These are phyloP conservation scores for Silurus meridionalis DNA, from an alignment of 2,113 vertebrate genomes.

Conservation along the genomic window DNA sequence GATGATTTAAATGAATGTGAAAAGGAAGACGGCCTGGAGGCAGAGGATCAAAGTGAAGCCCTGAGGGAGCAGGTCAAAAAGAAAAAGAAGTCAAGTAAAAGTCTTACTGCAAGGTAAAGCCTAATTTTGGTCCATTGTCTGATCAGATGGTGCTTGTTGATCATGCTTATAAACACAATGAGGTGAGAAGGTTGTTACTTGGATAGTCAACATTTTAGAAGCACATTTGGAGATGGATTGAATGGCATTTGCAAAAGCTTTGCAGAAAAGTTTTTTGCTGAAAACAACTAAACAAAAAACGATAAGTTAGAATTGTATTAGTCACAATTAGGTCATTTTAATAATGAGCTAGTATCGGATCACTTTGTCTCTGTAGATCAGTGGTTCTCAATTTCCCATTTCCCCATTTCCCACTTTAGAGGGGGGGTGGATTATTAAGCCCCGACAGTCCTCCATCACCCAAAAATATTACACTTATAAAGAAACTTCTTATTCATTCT, in stretches of 20 bases:
- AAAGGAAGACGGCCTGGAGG: constrained; percentile 76
- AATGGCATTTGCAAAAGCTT: too few relatives aligned
- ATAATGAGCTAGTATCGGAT: not conserved
- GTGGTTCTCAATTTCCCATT: too few relatives aligned
- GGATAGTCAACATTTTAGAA: not conserved
- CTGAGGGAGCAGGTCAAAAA: constrained; percentile 54
- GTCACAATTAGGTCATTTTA: not conserved
- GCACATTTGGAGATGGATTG: not conserved
- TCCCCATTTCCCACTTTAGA: too few relatives aligned
- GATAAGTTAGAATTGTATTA: not conserved
- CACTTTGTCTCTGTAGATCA: not conserved
- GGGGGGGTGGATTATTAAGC: too few relatives aligned
- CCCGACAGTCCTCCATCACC: too few relatives aligned
- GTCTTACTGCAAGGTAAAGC: constrained; percentile 68
- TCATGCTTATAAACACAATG: not conserved
- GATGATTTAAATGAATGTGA: constrained; percentile 88
- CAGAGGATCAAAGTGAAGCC: constrained; percentile 67
- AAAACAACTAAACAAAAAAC: not conserved
- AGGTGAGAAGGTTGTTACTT: not conserved
- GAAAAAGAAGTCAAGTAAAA: constrained; percentile 66
- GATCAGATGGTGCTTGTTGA: not conserved
- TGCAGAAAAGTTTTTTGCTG: too few relatives aligned
- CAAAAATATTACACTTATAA: too few relatives aligned
- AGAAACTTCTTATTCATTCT: too few relatives aligned
- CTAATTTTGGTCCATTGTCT: not conserved